These are phyloP conservation scores for Eira barbara DNA, from an alignment of 2,113 vertebrate species.

Conservation along the genomic window DNA sequence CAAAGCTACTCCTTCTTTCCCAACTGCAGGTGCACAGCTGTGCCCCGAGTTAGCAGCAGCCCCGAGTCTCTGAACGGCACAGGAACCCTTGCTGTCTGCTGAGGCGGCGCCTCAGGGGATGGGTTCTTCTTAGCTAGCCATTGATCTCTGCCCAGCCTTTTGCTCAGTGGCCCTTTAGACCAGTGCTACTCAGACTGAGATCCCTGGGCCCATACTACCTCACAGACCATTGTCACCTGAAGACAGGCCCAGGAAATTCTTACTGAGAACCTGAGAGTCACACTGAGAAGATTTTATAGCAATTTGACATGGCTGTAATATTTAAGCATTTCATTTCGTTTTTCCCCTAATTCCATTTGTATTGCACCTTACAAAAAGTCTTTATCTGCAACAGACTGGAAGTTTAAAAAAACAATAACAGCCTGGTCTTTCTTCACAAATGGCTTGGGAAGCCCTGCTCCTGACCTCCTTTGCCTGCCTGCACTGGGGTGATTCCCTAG, in stretches of 20 bases:
- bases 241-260: neutral
- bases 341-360: neutral
- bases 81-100: neutral
- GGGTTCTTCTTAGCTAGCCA: neutral
- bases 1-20: neutral
- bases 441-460: neutral
- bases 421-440: neutral
- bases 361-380: neutral
- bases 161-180: neutral
- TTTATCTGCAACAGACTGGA: neutral
- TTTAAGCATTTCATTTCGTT: neutral
- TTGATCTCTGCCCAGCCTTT: neutral
- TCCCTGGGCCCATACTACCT: neutral
- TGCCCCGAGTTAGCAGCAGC: neutral
- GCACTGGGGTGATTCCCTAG: rapidly evolving
- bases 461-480: neutral
- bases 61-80: neutral
- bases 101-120: neutral
- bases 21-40: neutral
- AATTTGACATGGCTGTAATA: neutral
- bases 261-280: neutral
- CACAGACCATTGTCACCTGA: neutral
- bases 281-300: neutral
- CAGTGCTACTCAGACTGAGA: neutral
- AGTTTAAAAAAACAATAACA: neutral